These are phyloP conservation scores for Tachysurus vachellii DNA, from an alignment of 2,113 vertebrate species.

Conservation along the genomic window DNA sequence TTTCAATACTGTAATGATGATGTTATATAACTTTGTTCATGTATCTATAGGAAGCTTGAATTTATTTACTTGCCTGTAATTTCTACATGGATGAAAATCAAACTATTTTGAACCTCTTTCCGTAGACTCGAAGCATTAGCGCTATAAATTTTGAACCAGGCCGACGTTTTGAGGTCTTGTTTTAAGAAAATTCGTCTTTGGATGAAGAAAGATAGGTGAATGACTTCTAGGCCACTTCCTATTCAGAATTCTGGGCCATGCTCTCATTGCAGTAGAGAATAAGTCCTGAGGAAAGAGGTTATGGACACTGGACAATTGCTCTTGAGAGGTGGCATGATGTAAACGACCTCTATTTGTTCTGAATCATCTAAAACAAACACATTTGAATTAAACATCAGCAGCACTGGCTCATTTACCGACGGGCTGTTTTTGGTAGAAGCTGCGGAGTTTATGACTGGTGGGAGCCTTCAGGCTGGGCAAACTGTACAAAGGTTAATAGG, in stretches of 20 bases:
- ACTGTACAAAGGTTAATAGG: not conserved
- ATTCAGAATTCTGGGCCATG: constrained; percentile 50
- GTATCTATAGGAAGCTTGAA: not conserved
- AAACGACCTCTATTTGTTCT: not conserved
- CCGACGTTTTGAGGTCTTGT: constrained; percentile 48
- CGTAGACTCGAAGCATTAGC: not conserved
- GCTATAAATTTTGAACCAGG: constrained; percentile 44
- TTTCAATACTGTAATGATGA: constrained; percentile 9
- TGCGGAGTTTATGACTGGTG: not conserved
- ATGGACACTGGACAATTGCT: constrained; percentile 41
- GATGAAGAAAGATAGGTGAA: constrained; percentile 38
- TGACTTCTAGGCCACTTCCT: constrained; percentile 42
- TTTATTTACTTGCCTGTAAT: constrained; percentile 3
- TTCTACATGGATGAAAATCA: not conserved
- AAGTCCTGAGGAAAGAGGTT: constrained; percentile 43
- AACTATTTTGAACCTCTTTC: constrained; percentile 28
- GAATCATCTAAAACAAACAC: constrained; percentile 25
- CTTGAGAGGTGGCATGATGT: constrained; percentile 1
- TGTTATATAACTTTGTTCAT: constrained; percentile 6
- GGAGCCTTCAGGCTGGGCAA: not conserved
- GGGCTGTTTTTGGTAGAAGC: not conserved
- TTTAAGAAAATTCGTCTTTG: constrained; percentile 45
- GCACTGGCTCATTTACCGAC: not conserved
- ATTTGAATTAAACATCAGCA: not conserved
- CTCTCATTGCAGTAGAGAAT: constrained; percentile 40